Base-by-base conservation (phyloP, 2,797 vertebrate genomes). In the Darevskia nairensis region DNA sequence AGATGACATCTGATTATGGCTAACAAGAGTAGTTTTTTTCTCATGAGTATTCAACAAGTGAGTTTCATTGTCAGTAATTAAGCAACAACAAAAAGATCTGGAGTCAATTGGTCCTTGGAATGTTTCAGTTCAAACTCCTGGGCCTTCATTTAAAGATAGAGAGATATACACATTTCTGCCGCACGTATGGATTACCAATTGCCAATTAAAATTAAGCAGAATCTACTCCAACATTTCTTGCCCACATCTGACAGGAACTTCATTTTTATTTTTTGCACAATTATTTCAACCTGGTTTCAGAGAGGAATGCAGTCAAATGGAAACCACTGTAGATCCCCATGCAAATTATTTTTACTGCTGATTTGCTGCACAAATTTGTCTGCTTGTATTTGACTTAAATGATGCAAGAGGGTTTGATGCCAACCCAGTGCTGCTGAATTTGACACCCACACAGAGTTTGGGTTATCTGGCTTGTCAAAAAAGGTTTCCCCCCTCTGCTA, bases 401-500 rank as follows among this genome's bases (percentile, higher is more conserved):
- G 94, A 92, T 94, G 93, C 89, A 94, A 82, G 92, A 93, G 89
- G 84, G 80, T 41, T 8, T 75, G 89, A 93, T 72, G 93, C 89
- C 87, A 92, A 93, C 90, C 91, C 92, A 94, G 85, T 89, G 86
- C 87, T 91, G 93, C 93, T 95, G 94, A 90, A 95, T 46, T 72
- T 39, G 21, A 64, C 61, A 64, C 29, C 75, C 75, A 66, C 92
- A 92, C 91, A 72, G 35, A 69, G 27, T 15, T 88, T 93, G 90
- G 91, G 89, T 91, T 93, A 95, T 94, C 94, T 93, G 93, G 90
- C 94, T 95, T 93, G 93, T 93, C 95, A 94, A 95, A 94, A 94
- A 94, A 88, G 94, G 72, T 35, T 59, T 69, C 35, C 2, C 68
- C 32, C 66, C 90, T 95, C 92, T 92, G 86, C 94, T 90, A 95